Evolutionary conservation across 2,888 invertebrate genomes (phyloP).

Genomic region (Hypsopygia costalis): DNA sequence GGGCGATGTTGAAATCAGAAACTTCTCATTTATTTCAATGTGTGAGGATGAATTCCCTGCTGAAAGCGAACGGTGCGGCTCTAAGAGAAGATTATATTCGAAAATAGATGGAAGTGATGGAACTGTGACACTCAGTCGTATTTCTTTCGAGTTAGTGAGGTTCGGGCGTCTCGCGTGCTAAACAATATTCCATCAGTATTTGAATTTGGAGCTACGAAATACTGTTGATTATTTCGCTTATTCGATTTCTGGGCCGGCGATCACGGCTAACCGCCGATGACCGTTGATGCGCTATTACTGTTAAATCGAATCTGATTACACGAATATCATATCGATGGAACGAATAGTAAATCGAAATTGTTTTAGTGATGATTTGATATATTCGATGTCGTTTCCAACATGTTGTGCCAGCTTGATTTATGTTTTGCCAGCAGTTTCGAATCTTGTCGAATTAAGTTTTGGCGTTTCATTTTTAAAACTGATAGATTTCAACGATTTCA

Average conservation of each 20-base stretch:
- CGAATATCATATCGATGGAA: conserved; percentile 4
- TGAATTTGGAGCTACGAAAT: conserved; percentile 30
- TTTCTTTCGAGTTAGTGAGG: conserved; percentile 24
- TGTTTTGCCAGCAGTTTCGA: too few species aligned
- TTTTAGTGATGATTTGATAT: not conserved
- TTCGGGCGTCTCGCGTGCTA: conserved; percentile 32
- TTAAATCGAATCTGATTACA: conserved; percentile 6
- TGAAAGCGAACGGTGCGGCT: too few species aligned
- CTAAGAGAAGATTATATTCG: too few species aligned
- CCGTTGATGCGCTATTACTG: conserved; percentile 7
- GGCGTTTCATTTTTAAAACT: too few species aligned
- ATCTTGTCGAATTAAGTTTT: too few species aligned
- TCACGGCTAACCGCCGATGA: conserved; percentile 6
- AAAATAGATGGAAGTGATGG: too few species aligned
- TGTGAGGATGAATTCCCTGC: too few species aligned
- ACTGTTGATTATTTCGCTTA: conserved; percentile 10
- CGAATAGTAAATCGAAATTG: conserved; percentile 2
- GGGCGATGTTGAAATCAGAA: too few species aligned
- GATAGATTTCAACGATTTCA: too few species aligned
- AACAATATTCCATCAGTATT: conserved; percentile 44
- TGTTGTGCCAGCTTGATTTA: too few species aligned
- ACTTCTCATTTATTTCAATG: too few species aligned
- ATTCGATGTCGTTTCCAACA: too few species aligned
- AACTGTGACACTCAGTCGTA: not conserved
- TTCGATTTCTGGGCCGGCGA: conserved; percentile 8